These are phyloP conservation scores for Anabas testudineus DNA, from an alignment of 2,797 vertebrate species.

Conservation along the genomic window DNA sequence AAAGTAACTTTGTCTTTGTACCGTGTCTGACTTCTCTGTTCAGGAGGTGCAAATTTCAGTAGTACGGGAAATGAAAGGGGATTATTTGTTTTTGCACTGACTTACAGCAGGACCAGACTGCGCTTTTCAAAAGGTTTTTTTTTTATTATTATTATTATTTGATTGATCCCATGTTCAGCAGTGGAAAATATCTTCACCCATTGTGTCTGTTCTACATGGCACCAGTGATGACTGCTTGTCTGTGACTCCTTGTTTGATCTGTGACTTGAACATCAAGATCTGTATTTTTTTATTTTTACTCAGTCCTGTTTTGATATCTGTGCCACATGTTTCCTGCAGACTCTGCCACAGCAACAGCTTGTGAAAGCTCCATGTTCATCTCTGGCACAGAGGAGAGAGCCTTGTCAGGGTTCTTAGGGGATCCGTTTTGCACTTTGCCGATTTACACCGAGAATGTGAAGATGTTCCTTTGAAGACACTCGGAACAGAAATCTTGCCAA, in stretches of 20 bases:
- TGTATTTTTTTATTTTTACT: constrained; percentile 3
- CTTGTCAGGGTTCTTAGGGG: constrained; percentile 10
- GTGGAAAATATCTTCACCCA: constrained; percentile 12
- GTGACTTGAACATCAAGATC: not conserved
- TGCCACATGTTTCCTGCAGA: constrained; percentile 4
- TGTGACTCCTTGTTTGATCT: constrained; percentile 29
- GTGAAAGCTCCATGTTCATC: constrained; percentile 1
- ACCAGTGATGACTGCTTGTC: constrained; percentile 13
- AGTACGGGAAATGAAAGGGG: constrained; percentile 23
- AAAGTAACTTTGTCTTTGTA: not conserved
- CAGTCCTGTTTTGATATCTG: not conserved
- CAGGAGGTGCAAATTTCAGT: constrained; percentile 3
- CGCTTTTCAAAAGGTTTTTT: constrained; percentile 9
- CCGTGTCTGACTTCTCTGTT: not conserved
- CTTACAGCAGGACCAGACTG: not conserved
- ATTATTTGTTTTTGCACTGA: constrained; percentile 40
- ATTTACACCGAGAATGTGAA: not conserved
- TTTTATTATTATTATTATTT: too few relatives aligned
- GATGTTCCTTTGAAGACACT: too few relatives aligned
- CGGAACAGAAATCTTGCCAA: constrained; percentile 24
- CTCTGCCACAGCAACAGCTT: constrained; percentile 11
- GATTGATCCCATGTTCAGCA: constrained; percentile 32
- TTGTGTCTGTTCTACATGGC: constrained; percentile 3
- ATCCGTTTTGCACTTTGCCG: not conserved
- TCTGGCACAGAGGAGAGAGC: not conserved